Conservation (phyloP, 2,888 invertebrate genomes). For the Elegia similella region DNA sequence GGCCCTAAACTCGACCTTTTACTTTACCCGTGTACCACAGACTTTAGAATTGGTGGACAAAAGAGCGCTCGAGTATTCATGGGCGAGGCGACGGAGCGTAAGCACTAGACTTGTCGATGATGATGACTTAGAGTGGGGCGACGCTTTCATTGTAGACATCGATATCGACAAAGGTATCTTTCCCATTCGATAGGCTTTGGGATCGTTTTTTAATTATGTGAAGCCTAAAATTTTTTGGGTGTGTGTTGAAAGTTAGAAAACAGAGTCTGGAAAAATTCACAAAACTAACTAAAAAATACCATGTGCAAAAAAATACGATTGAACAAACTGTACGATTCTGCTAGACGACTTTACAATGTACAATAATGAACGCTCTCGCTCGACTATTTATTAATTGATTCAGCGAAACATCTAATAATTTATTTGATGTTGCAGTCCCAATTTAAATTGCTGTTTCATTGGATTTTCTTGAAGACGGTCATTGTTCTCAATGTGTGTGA, state of each 20-base stretch:
- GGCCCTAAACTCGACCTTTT: too few relatives aligned
- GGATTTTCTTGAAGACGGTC: not conserved
- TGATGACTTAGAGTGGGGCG: conserved; percentile 55
- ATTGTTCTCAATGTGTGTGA: not conserved
- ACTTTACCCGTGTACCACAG: too few relatives aligned
- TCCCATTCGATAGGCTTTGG: too few relatives aligned
- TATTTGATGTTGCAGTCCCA: not conserved
- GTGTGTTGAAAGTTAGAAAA: too few relatives aligned
- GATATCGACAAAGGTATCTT: conserved; percentile 14
- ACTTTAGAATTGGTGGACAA: conserved; percentile 43
- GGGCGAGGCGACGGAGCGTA: conserved; percentile 69
- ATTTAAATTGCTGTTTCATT: not conserved
- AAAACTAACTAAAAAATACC: too few relatives aligned
- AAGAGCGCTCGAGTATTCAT: conserved; percentile 72
- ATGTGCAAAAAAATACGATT: too few relatives aligned
- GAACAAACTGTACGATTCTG: too few relatives aligned
- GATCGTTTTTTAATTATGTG: too few relatives aligned
- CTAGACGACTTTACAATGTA: too few relatives aligned
- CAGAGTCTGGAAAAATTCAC: too few relatives aligned
- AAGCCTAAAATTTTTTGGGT: too few relatives aligned
- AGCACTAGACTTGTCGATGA: conserved; percentile 74
- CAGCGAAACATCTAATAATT: conserved; percentile 15
- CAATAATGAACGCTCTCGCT: too few relatives aligned
- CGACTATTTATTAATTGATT: not conserved
- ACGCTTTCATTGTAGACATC: conserved; percentile 4